Evolutionary conservation across 1,140 invertebrate species (phyloP), one percentile per base, ranked within the genome.

Genomic region (Bombus pyrosoma): DNA sequence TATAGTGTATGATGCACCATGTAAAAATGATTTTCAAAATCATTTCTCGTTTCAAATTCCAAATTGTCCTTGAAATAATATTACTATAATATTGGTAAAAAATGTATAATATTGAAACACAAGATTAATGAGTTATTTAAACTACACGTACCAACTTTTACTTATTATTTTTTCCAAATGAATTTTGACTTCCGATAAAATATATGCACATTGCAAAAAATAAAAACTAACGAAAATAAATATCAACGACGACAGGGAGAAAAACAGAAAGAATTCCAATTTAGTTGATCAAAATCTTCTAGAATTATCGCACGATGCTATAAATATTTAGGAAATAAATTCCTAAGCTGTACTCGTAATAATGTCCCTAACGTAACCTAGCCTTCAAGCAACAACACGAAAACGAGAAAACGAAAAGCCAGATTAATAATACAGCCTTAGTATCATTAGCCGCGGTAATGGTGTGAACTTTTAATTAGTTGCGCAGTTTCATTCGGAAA

Each of bases 401-500:
- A n/a, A 81, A 79, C 53, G 75, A 66, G 28, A 77, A 76, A 74
- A 81, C 85, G 77, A 69, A 37, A 80, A 73, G 86, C n/a, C 76
- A 80, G 86, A 93, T 94, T 94, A 94, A 95, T 94, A 94, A 95
- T 94, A 93, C 93, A 95, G 94, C 94, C 93, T 94, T 93, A 91
- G 94, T 92, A 94, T 94, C 94, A 95, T 95, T 95, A 95, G 92
- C 93, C 89, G 81, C 89, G 89, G 91, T 94, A 94, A 94, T 93
- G 93, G 93, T 92, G 91, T 94, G 92, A 95, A 95, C 92, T 95
- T 95, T 94, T 95, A 95, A 95, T 95, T 95, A 94, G 94, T 94
- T 94, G 91, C 92, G 92, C 92, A 94, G 93, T 95, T 94, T 92
- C 92, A 94, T 94, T 94, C 91, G 93, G 93, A 94, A 93, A 93